Conservation (phyloP, 2,888 invertebrate species). For the Tipula vernalis region DNA sequence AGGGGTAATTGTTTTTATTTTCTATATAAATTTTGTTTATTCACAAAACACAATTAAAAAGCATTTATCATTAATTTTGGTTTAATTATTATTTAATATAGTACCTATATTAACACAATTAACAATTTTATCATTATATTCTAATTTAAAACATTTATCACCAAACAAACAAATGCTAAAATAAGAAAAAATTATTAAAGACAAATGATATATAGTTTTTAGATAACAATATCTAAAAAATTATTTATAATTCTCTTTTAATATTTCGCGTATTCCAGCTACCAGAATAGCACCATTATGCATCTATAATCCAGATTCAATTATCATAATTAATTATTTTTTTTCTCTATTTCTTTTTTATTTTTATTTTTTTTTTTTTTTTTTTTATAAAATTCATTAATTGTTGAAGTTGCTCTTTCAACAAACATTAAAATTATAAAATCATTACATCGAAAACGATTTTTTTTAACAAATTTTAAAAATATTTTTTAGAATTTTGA, state of each 20-base stretch:
- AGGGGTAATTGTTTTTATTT: background rate
- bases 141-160: background rate
- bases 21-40: background rate
- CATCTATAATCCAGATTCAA: conserved; percentile 28
- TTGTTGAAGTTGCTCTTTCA: background rate
- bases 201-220: background rate
- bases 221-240: conserved; percentile 16
- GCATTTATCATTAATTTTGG: background rate
- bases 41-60: background rate
- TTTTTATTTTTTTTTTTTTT: background rate
- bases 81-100: background rate
- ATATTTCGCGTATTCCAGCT: conserved; percentile 24
- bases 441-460: background rate
- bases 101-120: background rate
- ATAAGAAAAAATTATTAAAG: background rate
- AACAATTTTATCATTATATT: background rate
- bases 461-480: background rate
- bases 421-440: background rate
- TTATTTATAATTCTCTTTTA: conserved; percentile 19
- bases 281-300: conserved; percentile 38
- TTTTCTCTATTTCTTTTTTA: background rate
- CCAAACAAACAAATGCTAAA: background rate
- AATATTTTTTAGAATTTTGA: background rate
- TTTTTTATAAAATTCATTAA: background rate
- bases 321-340: background rate